phyloP scores from a whole-genome alignment of 2,797 vertebrate genomes.

The Phataginus tricuspis region DNA sequence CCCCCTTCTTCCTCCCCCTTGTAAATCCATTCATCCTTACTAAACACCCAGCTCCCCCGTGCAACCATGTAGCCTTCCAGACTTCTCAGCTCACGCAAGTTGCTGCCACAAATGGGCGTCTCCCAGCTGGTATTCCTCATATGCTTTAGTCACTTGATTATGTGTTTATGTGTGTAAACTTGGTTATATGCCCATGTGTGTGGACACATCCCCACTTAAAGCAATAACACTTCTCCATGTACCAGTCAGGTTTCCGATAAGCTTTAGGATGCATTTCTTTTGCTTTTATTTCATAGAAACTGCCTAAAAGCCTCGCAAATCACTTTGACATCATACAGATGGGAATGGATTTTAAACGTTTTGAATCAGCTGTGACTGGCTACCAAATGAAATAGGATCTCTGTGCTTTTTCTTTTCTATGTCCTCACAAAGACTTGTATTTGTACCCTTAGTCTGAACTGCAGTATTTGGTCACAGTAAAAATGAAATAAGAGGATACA shows the following conservation, averaged over 20 bases:
- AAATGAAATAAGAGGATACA: not conserved
- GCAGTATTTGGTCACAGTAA: not conserved
- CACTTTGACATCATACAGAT: not conserved
- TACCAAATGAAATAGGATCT: not conserved
- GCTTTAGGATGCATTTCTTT: not conserved
- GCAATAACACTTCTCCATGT: not conserved
- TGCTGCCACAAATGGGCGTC: too few relatives aligned
- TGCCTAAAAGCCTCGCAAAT: not conserved
- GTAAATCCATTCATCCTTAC: not conserved
- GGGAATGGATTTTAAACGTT: not conserved
- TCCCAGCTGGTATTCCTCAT: not conserved
- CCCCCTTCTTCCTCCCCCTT: not conserved
- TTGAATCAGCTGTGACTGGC: not conserved
- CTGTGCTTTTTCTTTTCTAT: not conserved
- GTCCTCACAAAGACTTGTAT: not conserved
- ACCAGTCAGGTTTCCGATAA: not conserved
- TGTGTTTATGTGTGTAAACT: not conserved
- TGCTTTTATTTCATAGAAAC: not conserved
- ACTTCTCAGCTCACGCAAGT: not conserved
- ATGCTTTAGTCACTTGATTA: not conserved
- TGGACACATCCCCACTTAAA: not conserved
- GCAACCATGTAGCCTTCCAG: not conserved
- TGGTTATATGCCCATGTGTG: not conserved
- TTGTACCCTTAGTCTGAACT: not conserved
- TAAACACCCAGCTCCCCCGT: not conserved